Conservation (phyloP, 2,113 vertebrate genomes). For the Genyomyrus donnyi region DNA sequence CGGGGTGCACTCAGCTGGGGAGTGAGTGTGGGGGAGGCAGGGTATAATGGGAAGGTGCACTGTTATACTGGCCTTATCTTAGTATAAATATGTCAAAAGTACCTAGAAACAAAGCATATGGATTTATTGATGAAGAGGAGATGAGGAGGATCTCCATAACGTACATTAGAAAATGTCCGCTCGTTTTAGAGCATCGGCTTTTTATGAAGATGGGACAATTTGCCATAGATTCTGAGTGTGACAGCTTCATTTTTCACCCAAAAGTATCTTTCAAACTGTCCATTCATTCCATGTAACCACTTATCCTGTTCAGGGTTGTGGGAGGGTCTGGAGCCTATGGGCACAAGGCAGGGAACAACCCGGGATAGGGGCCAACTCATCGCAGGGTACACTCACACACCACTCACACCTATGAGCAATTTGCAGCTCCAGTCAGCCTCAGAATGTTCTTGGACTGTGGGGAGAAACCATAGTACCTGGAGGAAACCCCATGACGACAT, state of each 20-base stretch:
- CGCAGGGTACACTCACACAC: too few relatives aligned
- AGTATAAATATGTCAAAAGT: neutral
- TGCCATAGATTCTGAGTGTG: neutral
- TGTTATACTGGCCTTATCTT: neutral
- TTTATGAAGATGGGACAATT: neutral
- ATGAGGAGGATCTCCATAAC: neutral
- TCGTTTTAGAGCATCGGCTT: neutral
- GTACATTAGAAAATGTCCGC: neutral
- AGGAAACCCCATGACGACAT: neutral
- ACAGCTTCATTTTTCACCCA: neutral
- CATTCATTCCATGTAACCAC: neutral
- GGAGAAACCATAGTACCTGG: neutral
- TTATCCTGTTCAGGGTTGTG: neutral
- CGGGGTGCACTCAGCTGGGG: neutral
- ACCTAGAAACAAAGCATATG: neutral
- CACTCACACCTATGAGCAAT: neutral
- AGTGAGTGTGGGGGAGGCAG: neutral
- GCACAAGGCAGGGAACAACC: neutral
- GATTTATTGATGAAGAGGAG: neutral
- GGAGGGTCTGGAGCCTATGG: neutral
- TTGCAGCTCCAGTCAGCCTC: neutral
- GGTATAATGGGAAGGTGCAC: neutral
- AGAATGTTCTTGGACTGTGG: neutral
- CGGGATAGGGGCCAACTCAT: neutral
- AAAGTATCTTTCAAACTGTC: neutral